Percentiles rank a stretch among this genome's conserved stretches.
Evolutionary conservation across 2,113 vertebrate species (phyloP).

Genomic region (Ellobius talpinus): DNA sequence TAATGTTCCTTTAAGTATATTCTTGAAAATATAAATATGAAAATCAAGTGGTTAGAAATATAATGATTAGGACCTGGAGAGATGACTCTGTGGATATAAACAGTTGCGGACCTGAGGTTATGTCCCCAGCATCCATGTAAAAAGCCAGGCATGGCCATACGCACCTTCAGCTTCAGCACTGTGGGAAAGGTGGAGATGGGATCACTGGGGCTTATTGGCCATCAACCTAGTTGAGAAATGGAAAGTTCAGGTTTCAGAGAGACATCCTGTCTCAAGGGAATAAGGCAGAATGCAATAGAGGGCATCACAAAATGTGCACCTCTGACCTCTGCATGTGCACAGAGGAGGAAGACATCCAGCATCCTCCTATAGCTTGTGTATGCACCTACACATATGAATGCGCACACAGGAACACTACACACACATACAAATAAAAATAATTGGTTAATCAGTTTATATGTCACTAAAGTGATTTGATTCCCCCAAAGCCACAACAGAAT

Average conservation of each 20-base stretch:
- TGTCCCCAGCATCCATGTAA: background rate
- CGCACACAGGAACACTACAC: background rate
- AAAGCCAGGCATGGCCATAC: background rate
- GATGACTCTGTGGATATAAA: background rate
- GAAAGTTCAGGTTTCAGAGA: background rate
- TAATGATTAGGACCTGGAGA: background rate
- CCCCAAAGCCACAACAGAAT: background rate
- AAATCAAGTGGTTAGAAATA: slow-evolving; percentile 39
- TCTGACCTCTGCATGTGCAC: background rate
- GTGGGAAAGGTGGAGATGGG: background rate
- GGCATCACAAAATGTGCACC: no score
- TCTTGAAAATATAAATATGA: background rate
- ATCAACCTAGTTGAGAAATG: background rate
- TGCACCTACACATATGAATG: background rate
- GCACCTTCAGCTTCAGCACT: background rate
- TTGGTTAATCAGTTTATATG: background rate
- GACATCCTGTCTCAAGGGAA: background rate
- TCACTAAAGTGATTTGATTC: background rate
- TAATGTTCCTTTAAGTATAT: background rate
- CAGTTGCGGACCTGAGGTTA: background rate
- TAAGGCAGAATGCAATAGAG: background rate
- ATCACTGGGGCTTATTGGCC: background rate
- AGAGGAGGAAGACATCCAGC: background rate
- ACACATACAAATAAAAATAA: background rate
- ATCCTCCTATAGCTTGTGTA: background rate